phyloP scores from a whole-genome alignment of 2,113 vertebrate species.

The Melanostigma gelatinosum region DNA sequence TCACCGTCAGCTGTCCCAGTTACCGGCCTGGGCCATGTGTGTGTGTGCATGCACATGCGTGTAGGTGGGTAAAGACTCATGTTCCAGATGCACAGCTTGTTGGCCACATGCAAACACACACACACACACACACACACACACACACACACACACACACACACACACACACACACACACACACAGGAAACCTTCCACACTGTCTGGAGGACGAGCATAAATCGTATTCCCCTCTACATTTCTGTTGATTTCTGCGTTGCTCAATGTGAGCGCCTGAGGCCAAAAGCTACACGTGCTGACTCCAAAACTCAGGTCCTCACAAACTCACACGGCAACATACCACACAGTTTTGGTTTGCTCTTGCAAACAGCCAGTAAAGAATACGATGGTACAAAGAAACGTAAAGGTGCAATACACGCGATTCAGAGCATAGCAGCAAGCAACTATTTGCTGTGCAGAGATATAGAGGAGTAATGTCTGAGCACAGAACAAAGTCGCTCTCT shows the following conservation, averaged over 20 bases:
- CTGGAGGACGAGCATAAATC: conserved; percentile 50
- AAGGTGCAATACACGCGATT: not conserved
- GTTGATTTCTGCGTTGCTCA: conserved; percentile 32
- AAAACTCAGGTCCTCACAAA: not conserved
- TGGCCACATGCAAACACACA: not conserved
- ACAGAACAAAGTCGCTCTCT: not conserved
- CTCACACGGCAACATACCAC: conserved; percentile 5
- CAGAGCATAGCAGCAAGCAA: not conserved
- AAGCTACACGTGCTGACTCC: conserved; percentile 21
- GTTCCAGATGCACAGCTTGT: conserved; percentile 45
- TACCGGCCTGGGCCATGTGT: conserved; percentile 18
- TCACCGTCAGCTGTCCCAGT: conserved; percentile 63
- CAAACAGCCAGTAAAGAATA: not conserved
- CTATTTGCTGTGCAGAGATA: not conserved
- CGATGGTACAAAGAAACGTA: not conserved
- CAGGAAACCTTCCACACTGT: conserved; percentile 8
- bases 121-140: not conserved
- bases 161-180: not conserved
- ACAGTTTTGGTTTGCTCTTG: not conserved
- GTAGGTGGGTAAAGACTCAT: conserved; percentile 1
- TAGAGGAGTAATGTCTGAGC: not conserved
- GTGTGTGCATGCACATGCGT: not conserved
- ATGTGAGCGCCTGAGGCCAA: conserved; percentile 30
- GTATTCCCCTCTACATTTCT: conserved; percentile 16
- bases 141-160: not conserved